Conservation (phyloP, 2,888 invertebrate genomes). For the Alloscopus bannaensis region DNA sequence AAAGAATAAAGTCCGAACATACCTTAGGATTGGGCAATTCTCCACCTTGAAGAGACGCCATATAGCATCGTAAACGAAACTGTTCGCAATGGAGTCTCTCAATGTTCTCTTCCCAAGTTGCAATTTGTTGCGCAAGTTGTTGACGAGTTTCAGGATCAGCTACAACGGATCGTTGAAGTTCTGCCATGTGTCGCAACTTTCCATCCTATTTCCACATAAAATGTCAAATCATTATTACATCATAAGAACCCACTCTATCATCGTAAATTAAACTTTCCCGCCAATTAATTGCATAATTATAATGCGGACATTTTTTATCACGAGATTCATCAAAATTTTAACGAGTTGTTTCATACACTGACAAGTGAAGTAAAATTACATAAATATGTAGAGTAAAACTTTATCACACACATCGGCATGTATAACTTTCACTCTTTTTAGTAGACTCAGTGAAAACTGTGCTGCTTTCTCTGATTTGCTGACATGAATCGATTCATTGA, state of each 20-base stretch:
- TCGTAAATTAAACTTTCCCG: neutral
- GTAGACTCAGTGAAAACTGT: too few relatives aligned
- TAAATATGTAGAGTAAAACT: too few relatives aligned
- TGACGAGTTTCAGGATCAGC: constrained; percentile 93
- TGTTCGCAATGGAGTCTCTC: constrained; percentile 97
- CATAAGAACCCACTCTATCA: too few relatives aligned
- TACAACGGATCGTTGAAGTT: constrained; percentile 96
- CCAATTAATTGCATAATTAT: neutral
- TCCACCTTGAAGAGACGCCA: constrained; percentile 96
- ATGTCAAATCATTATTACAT: neutral
- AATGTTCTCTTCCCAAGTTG: constrained; percentile 97
- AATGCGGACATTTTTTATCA: too few relatives aligned
- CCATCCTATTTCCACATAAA: constrained; percentile 83
- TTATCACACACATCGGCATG: too few relatives aligned
- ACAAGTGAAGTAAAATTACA: too few relatives aligned
- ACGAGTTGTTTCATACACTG: too few relatives aligned
- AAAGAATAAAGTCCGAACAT: constrained; percentile 74
- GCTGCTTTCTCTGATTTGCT: too few relatives aligned
- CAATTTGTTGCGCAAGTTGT: constrained; percentile 94
- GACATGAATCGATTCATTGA: too few relatives aligned
- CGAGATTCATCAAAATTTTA: too few relatives aligned
- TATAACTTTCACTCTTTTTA: too few relatives aligned
- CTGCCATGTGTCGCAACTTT: constrained; percentile 99
- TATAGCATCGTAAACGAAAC: constrained; percentile 96
- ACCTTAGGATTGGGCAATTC: constrained; percentile 99